Evolutionary conservation across 2,113 vertebrate genomes (phyloP).

Genomic region (Carlito syrichta): DNA sequence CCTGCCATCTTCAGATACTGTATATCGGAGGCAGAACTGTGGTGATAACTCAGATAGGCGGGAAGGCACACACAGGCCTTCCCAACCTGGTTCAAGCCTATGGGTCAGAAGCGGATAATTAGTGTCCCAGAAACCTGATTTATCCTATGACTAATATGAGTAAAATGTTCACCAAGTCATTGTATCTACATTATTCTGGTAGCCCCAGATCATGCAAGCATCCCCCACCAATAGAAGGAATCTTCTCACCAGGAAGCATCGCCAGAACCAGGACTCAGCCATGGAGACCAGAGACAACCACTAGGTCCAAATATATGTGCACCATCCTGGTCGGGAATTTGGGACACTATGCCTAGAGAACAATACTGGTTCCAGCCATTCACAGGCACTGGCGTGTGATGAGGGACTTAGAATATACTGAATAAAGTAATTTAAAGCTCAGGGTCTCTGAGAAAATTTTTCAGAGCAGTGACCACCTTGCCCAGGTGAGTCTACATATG

Average conservation of each 20-base stretch:
- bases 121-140: too few relatives aligned
- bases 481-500: neutral
- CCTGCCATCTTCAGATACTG: too few relatives aligned
- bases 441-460: neutral
- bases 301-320: neutral
- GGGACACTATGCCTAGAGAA: neutral
- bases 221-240: neutral
- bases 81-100: neutral
- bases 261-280: neutral
- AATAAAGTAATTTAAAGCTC: neutral
- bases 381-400: too few relatives aligned
- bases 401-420: neutral
- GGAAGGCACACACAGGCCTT: neutral
- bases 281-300: neutral
- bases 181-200: neutral
- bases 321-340: neutral
- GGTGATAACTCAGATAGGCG: neutral
- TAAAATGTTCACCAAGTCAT: neutral
- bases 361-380: neutral
- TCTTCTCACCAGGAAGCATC: too few relatives aligned
- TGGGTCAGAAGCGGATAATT: neutral
- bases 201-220: too few relatives aligned
- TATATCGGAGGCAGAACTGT: neutral
- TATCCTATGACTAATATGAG: neutral
- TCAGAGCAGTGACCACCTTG: neutral